Percentiles rank a stretch among this genome's conserved stretches.
Evolutionary conservation across 2,797 vertebrate species (phyloP).

Genomic region (Psittacula echo): DNA sequence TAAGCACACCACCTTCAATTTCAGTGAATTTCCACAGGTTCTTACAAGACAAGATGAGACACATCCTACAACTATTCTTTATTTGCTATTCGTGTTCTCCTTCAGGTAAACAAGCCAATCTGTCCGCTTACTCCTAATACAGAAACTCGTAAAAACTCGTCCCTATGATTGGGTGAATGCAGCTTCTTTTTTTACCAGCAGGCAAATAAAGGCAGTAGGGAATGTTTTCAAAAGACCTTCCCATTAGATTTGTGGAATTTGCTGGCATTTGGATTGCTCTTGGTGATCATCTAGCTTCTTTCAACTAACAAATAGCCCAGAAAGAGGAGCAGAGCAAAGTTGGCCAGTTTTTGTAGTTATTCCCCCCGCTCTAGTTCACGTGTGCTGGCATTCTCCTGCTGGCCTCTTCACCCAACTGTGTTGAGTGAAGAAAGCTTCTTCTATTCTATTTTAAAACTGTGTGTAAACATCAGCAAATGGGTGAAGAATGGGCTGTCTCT

Average conservation of each 20-base stretch:
- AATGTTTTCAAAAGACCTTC: neutral
- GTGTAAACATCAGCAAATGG: constrained; percentile 58
- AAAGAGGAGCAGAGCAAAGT: neutral
- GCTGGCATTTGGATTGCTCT: neutral
- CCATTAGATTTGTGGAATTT: neutral
- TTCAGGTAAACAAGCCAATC: constrained; percentile 52
- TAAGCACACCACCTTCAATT: constrained; percentile 53
- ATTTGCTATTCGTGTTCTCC: constrained; percentile 53
- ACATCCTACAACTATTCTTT: constrained; percentile 47
- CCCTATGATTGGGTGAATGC: neutral
- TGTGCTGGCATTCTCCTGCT: constrained; percentile 52
- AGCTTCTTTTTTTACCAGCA: neutral
- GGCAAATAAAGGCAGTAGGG: neutral
- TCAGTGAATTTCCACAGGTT: constrained; percentile 48
- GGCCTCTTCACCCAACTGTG: constrained; percentile 68
- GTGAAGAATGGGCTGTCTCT: constrained; percentile 52
- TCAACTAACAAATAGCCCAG: neutral
- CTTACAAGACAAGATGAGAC: constrained; percentile 30
- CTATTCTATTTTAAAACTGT: constrained; percentile 65
- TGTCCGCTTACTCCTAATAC: constrained; percentile 5
- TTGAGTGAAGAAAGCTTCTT: constrained; percentile 69
- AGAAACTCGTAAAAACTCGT: constrained; percentile 50
- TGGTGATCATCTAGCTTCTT: neutral
- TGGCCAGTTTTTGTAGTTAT: neutral
- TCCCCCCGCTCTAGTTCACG: constrained; percentile 8